Base-by-base conservation (phyloP, 2,888 invertebrate genomes). In the Electrophaes corylata region DNA sequence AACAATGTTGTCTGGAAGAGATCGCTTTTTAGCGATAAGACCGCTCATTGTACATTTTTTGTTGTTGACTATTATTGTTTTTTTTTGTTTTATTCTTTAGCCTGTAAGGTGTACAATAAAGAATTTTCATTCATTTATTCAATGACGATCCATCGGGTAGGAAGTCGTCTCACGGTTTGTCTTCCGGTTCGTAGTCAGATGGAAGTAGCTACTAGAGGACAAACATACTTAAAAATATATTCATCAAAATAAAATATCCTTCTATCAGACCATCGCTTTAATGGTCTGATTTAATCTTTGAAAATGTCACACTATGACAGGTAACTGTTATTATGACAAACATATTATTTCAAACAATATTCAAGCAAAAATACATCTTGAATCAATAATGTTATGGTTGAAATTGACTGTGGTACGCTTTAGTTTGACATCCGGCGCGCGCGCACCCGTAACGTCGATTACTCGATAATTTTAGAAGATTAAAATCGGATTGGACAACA, bases 401-500 rank as follows among this genome's bases (percentile, higher is more conserved):
- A 66, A 20, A 56, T 45, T 29, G 31, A 6, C 3, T 48, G 61
- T 48, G 26, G 59, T 68, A 73, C 69, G 78, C n/a, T 82, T 82
- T 78, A 76, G 79, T 78, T 81, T 82, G 86, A 84, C 88, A 87
- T 88, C 87, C 88, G 86, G 84, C 88, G 87, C 79, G 78, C 72
- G 86, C 87, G 89, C 89, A 87, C 65, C 79, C 85, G 80, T 83
- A 79, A 80, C 86, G 83, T 79, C 88, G 89, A 89, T 89, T 90
- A 91, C 81, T 88, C 82, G 90, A 91, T 91, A 91, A 90, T 91
- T 91, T 88, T 67, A 76, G 66, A 67, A 82, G 89, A 90, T 90
- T 80, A 79, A 70, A 76, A 88, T 88, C 84, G 66, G 71, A 75
- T 86, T 89, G 86, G 88, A 88, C 88, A 88, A 85, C 84, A 75